Base-by-base conservation (phyloP, 2,113 vertebrate species). In the Labeo catla region DNA sequence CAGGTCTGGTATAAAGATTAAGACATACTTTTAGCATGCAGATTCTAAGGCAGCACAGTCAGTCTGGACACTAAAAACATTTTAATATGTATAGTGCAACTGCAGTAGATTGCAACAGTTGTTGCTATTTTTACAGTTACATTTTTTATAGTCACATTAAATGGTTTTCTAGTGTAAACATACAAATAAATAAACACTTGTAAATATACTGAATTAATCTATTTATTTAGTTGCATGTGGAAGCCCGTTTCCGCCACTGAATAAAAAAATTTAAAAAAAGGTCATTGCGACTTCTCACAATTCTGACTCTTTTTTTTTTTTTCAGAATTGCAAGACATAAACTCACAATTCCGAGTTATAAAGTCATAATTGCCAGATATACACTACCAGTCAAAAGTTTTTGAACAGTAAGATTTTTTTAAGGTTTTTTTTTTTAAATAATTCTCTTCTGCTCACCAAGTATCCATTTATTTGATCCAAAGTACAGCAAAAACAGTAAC, bases 1-100 rank as follows among this genome's bases (percentile, higher is more conserved):
- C 5, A 74, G 45, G 61, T 70, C 66, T 70, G 13, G 11, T 23
- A 49, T 23, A 47, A 1, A 23, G 21, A 76, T 76, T 72, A 45
- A 72, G 45, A 76, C 21, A 23, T 21, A 49, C 47, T 49, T 76
- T 76, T 76, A 76, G n/a, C 3, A 76, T 76, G 72, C 12, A 76
- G n/a, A 76, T 76, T 49, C 11, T 68, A 2, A 15, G 65, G 28
- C 65, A 36, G 65, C 65, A 34, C 6, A 1, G n/a, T 9, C 3
- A 23, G 23, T 63, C n/a, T 63, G 21, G 21, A 63, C 21, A 63
- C 59, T 23, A n/a, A 63, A 63, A n/a, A n/a, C 39, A 72, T 16
- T 43, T 36, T 43, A 43, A 43, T 59, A 59, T 59, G 39, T 6
- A 45, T 6, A 72, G 39, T 72, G 39, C 2, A 9, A 72, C 68